These are phyloP conservation scores for Panopea generosa DNA, from an alignment of 2,888 invertebrate genomes.

Conservation along the genomic window DNA sequence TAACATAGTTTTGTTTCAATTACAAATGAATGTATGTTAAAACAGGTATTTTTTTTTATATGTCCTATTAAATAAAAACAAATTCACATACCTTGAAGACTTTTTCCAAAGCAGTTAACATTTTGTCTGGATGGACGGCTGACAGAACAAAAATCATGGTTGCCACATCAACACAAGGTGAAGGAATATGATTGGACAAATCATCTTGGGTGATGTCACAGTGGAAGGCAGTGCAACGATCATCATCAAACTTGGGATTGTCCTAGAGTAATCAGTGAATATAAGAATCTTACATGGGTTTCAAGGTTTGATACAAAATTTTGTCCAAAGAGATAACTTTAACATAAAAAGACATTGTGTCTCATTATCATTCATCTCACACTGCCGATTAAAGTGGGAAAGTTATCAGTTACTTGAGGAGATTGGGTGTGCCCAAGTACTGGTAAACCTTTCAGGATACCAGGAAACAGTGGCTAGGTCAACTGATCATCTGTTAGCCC, in stretches of 20 bases:
- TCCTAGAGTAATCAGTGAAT: conserved; percentile 74
- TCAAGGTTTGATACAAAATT: not conserved
- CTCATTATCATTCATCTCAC: no score
- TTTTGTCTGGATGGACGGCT: conserved; percentile 95
- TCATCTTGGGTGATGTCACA: conserved; percentile 92
- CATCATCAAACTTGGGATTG: conserved; percentile 88
- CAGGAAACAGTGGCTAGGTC: no score
- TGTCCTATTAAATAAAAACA: no score
- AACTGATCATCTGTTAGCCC: no score
- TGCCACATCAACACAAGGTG: conserved; percentile 89
- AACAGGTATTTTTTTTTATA: no score
- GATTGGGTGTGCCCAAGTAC: no score
- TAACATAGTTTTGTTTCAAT: no score
- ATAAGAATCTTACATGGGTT: no score
- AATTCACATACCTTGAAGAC: conserved; percentile 86
- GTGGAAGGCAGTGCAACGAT: conserved; percentile 91
- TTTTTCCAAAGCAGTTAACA: conserved; percentile 87
- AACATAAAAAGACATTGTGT: not conserved
- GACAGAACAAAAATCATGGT: conserved; percentile 98
- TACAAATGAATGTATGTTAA: no score
- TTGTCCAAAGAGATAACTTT: not conserved
- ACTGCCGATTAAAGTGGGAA: no score
- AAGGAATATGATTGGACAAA: conserved; percentile 87
- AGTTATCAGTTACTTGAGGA: no score
- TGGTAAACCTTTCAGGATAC: no score